Evolutionary conservation across 2,113 vertebrate species (phyloP).

Genomic region (Erythrocercus mccallii): DNA sequence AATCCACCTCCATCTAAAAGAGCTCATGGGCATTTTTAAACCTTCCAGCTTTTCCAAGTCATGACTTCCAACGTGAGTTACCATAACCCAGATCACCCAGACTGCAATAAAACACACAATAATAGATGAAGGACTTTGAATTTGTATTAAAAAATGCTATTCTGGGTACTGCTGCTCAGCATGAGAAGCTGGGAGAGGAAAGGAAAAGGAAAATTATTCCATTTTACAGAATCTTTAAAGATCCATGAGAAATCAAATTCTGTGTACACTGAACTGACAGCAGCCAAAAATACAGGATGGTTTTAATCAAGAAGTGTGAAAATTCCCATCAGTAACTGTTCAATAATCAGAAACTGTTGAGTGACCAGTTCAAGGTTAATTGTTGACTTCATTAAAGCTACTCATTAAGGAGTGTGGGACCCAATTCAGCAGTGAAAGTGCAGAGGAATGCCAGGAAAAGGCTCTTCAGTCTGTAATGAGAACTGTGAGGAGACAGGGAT

Average conservation of each 20-base stretch:
- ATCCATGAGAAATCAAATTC: neutral
- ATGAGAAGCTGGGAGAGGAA: neutral
- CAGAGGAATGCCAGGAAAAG: neutral
- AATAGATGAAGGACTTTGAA: neutral
- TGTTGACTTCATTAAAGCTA: neutral
- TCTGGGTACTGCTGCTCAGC: neutral
- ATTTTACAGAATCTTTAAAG: neutral
- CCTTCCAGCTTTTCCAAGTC: neutral
- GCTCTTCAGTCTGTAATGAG: neutral
- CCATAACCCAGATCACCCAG: neutral
- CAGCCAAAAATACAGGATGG: neutral
- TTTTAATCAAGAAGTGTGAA: neutral
- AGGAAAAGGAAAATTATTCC: neutral
- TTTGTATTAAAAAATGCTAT: neutral
- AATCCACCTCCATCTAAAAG: neutral
- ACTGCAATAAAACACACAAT: neutral
- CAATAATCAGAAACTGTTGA: neutral
- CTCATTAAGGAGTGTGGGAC: neutral
- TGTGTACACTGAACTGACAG: rapidly evolving
- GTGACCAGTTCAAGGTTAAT: neutral
- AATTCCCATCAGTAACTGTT: neutral
- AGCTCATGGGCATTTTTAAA: neutral
- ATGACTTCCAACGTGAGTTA: neutral
- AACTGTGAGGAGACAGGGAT: neutral
- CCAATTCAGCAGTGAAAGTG: neutral